phyloP scores from a whole-genome alignment of 2,113 vertebrate species.

The Xiphorhynchus elegans region DNA sequence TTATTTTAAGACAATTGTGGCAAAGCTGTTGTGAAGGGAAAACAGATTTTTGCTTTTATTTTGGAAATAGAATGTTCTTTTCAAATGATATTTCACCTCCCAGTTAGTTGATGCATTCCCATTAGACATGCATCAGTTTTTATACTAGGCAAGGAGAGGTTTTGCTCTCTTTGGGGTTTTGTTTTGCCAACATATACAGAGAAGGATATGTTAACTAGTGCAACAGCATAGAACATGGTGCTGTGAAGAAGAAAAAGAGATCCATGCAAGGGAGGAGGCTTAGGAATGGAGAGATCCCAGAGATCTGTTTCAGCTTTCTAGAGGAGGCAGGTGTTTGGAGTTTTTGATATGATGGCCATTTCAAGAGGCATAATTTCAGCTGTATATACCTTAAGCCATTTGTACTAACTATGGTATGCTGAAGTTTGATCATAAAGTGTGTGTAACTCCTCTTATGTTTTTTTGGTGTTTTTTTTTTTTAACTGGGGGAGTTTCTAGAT shows the following conservation, averaged over 20 bases:
- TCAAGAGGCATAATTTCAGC: slow-evolving; percentile 5
- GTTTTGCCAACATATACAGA: not conserved
- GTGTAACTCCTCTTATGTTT: not conserved
- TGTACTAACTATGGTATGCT: not conserved
- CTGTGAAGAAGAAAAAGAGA: not conserved
- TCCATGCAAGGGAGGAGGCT: not conserved
- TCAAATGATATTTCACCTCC: not conserved
- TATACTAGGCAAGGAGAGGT: not conserved
- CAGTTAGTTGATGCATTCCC: not conserved
- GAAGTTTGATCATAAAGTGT: not conserved
- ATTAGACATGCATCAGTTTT: not conserved
- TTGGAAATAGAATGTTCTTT: not conserved
- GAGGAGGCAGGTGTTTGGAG: not conserved
- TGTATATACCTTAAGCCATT: slow-evolving; percentile 53
- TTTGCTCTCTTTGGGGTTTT: not conserved
- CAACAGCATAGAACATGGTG: not conserved
- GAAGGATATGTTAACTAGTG: not conserved
- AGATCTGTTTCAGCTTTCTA: not conserved
- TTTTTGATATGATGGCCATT: not conserved
- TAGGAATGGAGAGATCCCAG: not conserved
- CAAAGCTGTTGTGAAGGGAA: not conserved
- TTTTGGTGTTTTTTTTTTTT: not conserved
- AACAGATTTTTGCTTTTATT: not conserved
- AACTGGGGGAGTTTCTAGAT: slow-evolving; percentile 26
- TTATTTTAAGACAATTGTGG: not conserved